Conservation (phyloP, 1,140 invertebrate species). For the Mizuhopecten yessoensis region DNA sequence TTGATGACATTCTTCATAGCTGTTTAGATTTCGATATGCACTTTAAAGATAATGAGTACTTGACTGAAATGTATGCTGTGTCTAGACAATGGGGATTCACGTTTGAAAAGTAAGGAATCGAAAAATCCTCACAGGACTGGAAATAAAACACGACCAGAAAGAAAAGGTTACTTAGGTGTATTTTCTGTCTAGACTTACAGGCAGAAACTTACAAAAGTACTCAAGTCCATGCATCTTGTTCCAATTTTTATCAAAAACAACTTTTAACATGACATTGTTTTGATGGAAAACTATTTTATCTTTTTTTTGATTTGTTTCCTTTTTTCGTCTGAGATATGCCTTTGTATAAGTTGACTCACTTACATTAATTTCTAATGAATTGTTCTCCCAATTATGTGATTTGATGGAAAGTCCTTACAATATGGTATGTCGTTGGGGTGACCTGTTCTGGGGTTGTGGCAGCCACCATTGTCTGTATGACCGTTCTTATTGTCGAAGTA, state of each 20-base stretch:
- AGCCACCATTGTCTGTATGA: neutral
- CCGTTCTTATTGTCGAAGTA: neutral
- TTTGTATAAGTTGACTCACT: neutral
- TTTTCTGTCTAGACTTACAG: neutral
- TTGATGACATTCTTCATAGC: no score
- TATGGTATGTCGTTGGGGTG: neutral
- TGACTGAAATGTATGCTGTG: no score
- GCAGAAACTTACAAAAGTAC: neutral
- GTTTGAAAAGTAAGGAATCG: neutral
- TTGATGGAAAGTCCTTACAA: neutral
- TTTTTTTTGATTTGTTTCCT: neutral
- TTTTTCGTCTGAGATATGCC: neutral
- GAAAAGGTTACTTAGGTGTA: neutral
- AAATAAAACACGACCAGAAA: neutral
- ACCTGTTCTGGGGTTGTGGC: neutral
- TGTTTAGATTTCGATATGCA: no score
- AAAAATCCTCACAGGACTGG: neutral
- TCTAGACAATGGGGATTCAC: neutral
- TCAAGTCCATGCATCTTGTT: neutral
- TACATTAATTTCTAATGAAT: neutral
- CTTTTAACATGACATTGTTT: neutral
- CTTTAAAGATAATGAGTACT: no score
- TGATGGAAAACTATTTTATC: constrained; percentile 1
- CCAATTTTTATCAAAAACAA: neutral
- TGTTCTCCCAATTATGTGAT: neutral